Conservation (phyloP, 2,797 vertebrate genomes). For the Sylvilagus floridanus region DNA sequence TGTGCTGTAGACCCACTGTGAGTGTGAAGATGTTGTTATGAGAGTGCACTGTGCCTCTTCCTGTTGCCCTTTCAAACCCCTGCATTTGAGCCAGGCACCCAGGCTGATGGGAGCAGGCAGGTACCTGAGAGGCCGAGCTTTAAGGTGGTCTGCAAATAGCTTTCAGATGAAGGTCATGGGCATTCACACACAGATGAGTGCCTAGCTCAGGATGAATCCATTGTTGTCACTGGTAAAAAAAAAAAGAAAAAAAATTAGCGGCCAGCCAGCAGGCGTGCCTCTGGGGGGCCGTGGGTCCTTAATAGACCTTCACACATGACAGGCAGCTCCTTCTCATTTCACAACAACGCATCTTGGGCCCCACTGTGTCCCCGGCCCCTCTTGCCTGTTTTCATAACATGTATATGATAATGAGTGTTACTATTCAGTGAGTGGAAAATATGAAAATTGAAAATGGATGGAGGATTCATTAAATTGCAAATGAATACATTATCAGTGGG, state of each 20-base stretch:
- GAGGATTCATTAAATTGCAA: conserved; percentile 67
- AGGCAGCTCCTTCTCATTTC: conserved; percentile 16
- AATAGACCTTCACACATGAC: conserved; percentile 46
- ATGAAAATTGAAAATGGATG: conserved; percentile 74
- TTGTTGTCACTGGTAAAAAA: background rate
- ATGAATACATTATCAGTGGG: conserved; percentile 46
- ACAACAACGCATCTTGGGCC: conserved; percentile 53
- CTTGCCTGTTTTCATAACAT: conserved; percentile 75
- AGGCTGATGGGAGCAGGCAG: background rate
- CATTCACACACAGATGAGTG: background rate
- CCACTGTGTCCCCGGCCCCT: conserved; percentile 41
- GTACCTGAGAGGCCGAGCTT: background rate
- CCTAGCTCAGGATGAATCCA: background rate
- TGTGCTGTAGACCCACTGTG: background rate
- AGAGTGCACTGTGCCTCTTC: background rate
- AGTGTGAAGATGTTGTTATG: background rate
- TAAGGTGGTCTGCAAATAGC: background rate
- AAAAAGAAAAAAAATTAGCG: background rate
- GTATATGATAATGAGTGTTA: conserved; percentile 56
- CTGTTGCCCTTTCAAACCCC: background rate
- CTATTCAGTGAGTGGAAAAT: conserved; percentile 68
- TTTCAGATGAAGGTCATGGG: background rate
- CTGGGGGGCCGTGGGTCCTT: background rate
- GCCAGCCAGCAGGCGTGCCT: background rate
- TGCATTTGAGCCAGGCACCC: background rate